Evolutionary conservation across 2,113 vertebrate species (phyloP).

Genomic region (Mohoua ochrocephala): DNA sequence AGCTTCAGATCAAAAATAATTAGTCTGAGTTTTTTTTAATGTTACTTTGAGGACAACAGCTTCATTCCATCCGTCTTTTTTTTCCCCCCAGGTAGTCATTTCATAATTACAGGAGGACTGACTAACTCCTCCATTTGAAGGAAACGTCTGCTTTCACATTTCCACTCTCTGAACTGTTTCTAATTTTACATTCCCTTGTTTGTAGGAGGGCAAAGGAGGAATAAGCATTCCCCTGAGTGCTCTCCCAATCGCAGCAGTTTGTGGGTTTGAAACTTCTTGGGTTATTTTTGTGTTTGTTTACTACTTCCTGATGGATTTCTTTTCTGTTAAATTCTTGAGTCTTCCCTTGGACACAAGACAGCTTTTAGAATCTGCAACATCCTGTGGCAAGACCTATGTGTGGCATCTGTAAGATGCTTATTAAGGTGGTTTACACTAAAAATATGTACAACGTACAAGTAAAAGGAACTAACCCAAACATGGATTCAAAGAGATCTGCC

Average conservation of each 20-base stretch:
- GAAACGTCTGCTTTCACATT: not conserved
- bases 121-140: not conserved
- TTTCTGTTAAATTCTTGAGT: fast-evolving
- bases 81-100: not conserved
- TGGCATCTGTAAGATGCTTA: not conserved
- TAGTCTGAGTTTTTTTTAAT: not conserved
- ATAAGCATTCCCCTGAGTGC: not conserved
- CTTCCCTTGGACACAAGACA: not conserved
- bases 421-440: not conserved
- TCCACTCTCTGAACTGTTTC: not conserved
- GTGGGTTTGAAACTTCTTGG: not conserved
- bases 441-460: not conserved
- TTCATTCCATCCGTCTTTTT: not conserved
- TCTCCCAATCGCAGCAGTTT: not conserved
- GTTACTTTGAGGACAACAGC: not conserved
- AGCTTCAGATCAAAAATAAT: not conserved
- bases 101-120: not conserved
- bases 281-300: not conserved
- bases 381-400: not conserved
- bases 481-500: not conserved
- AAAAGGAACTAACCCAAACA: not conserved
- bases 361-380: not conserved
- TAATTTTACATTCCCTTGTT: not conserved
- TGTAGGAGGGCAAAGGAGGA: not conserved
- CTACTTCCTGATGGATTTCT: not conserved